These are phyloP conservation scores for Phyllotreta striolata DNA, from an alignment of 2,888 invertebrate species.

Conservation along the genomic window DNA sequence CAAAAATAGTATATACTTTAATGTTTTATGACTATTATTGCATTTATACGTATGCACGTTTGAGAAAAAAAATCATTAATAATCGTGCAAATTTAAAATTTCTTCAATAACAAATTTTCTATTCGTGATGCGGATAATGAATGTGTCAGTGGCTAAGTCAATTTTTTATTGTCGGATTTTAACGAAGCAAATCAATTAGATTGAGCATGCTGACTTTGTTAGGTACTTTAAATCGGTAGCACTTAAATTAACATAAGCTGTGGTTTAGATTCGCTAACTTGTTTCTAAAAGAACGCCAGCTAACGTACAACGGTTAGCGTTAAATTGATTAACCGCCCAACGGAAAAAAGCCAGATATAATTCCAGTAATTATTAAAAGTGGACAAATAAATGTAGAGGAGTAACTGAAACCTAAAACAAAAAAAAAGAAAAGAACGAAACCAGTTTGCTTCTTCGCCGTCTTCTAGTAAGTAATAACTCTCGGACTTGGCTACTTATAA, in stretches of 20 bases:
- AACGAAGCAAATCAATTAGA: too few species aligned
- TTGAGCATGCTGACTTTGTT: neutral
- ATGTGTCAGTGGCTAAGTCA: too few species aligned
- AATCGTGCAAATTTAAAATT: too few species aligned
- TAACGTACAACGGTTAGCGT: slow-evolving; percentile 18
- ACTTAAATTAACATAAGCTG: slow-evolving; percentile 17
- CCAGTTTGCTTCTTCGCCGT: slow-evolving; percentile 24
- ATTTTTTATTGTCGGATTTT: too few species aligned
- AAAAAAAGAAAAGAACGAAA: slow-evolving; percentile 12
- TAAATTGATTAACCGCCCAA: slow-evolving; percentile 28
- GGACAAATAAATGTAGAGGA: slow-evolving; percentile 30
- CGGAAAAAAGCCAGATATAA: slow-evolving; percentile 23
- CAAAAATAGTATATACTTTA: too few species aligned
- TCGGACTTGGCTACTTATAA: slow-evolving; percentile 37
- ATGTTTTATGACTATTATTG: too few species aligned
- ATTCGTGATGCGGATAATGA: too few species aligned
- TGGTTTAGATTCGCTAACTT: slow-evolving; percentile 18
- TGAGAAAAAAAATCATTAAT: too few species aligned
- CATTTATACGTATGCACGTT: too few species aligned
- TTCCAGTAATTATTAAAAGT: slow-evolving; percentile 30
- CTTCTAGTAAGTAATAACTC: slow-evolving; percentile 31
- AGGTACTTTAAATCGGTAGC: slow-evolving; percentile 10
- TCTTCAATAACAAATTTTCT: too few species aligned
- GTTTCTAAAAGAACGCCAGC: slow-evolving; percentile 21
- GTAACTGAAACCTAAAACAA: slow-evolving; percentile 27